Evolutionary conservation across 2,888 invertebrate genomes (phyloP).

Genomic region (Tridacna crocea): DNA sequence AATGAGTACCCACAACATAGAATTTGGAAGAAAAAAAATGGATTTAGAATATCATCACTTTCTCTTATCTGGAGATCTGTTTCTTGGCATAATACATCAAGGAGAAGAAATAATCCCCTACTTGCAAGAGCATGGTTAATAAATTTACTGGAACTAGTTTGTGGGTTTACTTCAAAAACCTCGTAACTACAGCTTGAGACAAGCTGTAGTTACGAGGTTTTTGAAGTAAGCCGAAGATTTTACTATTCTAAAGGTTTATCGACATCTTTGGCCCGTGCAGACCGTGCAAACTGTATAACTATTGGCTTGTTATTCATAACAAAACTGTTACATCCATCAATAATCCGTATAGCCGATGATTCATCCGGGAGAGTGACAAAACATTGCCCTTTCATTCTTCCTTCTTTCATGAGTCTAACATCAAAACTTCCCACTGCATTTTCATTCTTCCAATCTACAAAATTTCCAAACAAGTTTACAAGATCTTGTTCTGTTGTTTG

Average conservation of each 20-base stretch:
- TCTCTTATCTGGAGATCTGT: too few relatives aligned
- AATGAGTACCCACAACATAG: too few relatives aligned
- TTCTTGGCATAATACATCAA: too few relatives aligned
- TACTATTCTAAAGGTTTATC: slow-evolving; percentile 39
- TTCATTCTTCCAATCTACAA: slow-evolving; percentile 85
- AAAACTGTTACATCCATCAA: slow-evolving; percentile 94
- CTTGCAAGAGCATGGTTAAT: too few relatives aligned
- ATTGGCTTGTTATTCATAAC: slow-evolving; percentile 94
- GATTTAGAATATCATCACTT: too few relatives aligned
- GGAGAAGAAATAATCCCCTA: too few relatives aligned
- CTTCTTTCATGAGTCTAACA: slow-evolving; percentile 95
- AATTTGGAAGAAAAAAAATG: too few relatives aligned
- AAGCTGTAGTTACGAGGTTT: too few relatives aligned
- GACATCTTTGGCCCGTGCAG: slow-evolving; percentile 66
- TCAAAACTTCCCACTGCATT: slow-evolving; percentile 85
- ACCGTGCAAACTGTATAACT: slow-evolving; percentile 87
- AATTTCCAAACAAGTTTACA: slow-evolving; percentile 90
- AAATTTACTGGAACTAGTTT: too few relatives aligned
- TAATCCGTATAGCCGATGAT: slow-evolving; percentile 89
- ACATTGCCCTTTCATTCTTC: slow-evolving; percentile 98
- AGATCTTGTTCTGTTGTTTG: slow-evolving; percentile 89
- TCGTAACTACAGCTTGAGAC: too few relatives aligned
- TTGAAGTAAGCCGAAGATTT: too few relatives aligned
- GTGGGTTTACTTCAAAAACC: too few relatives aligned
- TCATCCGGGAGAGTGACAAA: slow-evolving; percentile 93